Conservation (phyloP, 1,140 invertebrate genomes). For the Lepidurus packardi region DNA sequence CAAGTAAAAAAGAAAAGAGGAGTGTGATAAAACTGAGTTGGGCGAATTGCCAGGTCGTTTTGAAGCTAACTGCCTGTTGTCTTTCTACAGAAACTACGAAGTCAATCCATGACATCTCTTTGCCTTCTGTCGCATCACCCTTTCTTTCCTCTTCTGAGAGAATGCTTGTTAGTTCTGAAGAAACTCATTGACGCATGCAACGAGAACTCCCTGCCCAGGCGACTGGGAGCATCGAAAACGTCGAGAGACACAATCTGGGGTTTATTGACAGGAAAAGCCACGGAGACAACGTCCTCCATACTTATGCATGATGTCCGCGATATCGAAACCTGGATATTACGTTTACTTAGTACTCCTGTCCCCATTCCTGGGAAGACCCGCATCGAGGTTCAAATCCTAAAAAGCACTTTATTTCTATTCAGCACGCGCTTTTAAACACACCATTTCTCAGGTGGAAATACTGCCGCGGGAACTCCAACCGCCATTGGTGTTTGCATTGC, state of each 20-base stretch:
- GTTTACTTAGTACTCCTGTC: slow-evolving; percentile 91
- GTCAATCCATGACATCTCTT: slow-evolving; percentile 90
- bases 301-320: slow-evolving; percentile 93
- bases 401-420: background rate
- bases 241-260: slow-evolving; percentile 88
- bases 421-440: background rate
- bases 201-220: slow-evolving; percentile 78
- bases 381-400: slow-evolving; percentile 62
- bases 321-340: slow-evolving; percentile 97
- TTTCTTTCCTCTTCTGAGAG: slow-evolving; percentile 95
- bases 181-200: slow-evolving; percentile 95
- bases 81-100: slow-evolving; percentile 61
- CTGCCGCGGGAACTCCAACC: slow-evolving; percentile 79
- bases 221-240: slow-evolving; percentile 63
- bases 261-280: slow-evolving; percentile 63
- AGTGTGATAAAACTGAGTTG: slow-evolving; percentile 5
- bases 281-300: slow-evolving; percentile 68
- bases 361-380: slow-evolving; percentile 94
- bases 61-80: background rate
- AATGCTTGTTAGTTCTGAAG: slow-evolving; percentile 91
- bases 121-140: slow-evolving; percentile 98
- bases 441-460: slow-evolving; percentile 65
- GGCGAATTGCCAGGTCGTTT: background rate
- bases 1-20: slow-evolving; percentile 51
- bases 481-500: slow-evolving; percentile 87